These are phyloP conservation scores for Scortum barcoo DNA, from an alignment of 2,113 vertebrate genomes.

Conservation along the genomic window DNA sequence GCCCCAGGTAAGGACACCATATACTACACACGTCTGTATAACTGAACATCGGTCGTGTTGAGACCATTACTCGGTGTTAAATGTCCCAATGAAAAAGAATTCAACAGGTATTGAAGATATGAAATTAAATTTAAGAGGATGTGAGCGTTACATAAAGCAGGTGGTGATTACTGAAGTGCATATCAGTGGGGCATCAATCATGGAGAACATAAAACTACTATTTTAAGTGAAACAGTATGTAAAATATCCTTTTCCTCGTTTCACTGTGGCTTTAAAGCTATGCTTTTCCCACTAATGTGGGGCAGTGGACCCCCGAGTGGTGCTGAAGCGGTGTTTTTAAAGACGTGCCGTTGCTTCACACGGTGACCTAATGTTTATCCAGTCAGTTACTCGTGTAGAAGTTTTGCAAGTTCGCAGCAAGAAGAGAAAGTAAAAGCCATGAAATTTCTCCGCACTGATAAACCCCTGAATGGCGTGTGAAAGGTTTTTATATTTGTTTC, in stretches of 20 bases:
- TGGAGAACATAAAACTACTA: background rate
- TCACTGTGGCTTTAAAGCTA: background rate
- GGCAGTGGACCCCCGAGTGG: no score
- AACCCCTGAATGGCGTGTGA: background rate
- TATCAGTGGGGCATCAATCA: background rate
- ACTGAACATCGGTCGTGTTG: background rate
- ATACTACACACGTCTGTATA: background rate
- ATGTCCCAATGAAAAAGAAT: background rate
- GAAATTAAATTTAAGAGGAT: no score
- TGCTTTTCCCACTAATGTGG: no score
- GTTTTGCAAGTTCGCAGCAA: background rate
- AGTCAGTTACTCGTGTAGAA: background rate
- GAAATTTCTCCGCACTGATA: background rate
- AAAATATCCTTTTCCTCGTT: background rate
- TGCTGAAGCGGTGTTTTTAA: background rate
- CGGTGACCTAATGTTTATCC: background rate
- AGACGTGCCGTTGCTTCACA: background rate
- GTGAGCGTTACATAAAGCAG: background rate
- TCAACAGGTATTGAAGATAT: background rate
- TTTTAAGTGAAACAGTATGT: background rate
- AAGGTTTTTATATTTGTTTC: background rate
- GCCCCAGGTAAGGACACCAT: slow-evolving; percentile 77
- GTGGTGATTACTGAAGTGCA: background rate
- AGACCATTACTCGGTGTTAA: background rate
- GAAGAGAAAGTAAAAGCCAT: background rate